phyloP scores from a whole-genome alignment of 1,140 invertebrate species.

The Solenopsis invicta region DNA sequence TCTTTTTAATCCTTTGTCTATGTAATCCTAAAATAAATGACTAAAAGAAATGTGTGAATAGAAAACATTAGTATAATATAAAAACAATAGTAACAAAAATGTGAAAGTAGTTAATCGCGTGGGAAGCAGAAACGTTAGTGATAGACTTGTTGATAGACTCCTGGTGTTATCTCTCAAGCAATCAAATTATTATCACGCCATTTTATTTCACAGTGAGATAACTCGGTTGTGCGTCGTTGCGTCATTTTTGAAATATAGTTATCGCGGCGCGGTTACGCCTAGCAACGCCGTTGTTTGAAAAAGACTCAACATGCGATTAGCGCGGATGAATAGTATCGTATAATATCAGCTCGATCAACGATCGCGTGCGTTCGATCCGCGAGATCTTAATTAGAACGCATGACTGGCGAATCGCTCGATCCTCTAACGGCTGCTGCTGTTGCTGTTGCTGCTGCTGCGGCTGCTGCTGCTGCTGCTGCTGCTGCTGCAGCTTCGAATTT shows the following conservation, averaged over 20 bases:
- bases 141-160: slow-evolving; percentile 19
- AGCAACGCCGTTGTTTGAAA: slow-evolving; percentile 23
- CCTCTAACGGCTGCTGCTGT: slow-evolving; percentile 61
- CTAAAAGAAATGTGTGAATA: background rate
- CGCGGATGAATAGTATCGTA: slow-evolving; percentile 57
- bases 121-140: background rate
- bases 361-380: slow-evolving; percentile 73
- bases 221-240: background rate
- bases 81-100: background rate
- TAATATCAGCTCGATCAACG: slow-evolving; percentile 39
- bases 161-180: slow-evolving; percentile 26
- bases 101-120: background rate
- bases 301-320: slow-evolving; percentile 47
- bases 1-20: background rate
- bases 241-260: slow-evolving; percentile 41
- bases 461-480: too few species aligned
- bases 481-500: slow-evolving; percentile 68
- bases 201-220: slow-evolving; percentile 21
- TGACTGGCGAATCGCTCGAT: slow-evolving; percentile 74
- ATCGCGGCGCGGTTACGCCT: slow-evolving; percentile 9
- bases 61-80: background rate
- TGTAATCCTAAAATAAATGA: background rate
- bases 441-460: too few species aligned
- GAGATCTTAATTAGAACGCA: slow-evolving; percentile 78
- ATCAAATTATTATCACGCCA: slow-evolving; percentile 29